phyloP scores from a whole-genome alignment of 2,797 vertebrate species.

The Oryzias dopingdopingensis region DNA sequence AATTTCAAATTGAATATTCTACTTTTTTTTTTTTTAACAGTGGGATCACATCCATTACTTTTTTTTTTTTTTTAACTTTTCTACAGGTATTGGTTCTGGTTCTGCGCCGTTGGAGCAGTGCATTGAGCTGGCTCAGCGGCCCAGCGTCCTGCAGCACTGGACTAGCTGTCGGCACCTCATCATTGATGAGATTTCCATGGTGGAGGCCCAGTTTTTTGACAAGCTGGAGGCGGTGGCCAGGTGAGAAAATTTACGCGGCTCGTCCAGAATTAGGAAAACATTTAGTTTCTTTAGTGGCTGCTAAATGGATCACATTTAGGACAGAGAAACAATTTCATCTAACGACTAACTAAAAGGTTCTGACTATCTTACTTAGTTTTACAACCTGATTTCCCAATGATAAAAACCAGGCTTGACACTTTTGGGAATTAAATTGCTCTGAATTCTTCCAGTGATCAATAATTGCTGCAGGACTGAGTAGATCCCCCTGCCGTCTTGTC shows the following conservation, averaged over 20 bases:
- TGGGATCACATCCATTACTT: not conserved
- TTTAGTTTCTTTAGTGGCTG: not conserved
- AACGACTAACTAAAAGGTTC: too few species aligned
- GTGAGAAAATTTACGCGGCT: slow-evolving; percentile 58
- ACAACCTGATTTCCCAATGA: too few species aligned
- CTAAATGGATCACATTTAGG: too few species aligned
- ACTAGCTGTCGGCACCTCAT: slow-evolving; percentile 87
- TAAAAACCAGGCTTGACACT: too few species aligned
- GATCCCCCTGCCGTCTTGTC: not conserved
- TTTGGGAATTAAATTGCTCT: too few species aligned
- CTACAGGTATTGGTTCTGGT: slow-evolving; percentile 90
- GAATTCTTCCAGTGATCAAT: too few species aligned
- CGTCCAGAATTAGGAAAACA: not conserved
- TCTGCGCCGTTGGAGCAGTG: slow-evolving; percentile 90
- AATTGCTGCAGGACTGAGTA: too few species aligned
- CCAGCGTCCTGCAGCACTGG: slow-evolving; percentile 89
- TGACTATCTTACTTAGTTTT: too few species aligned
- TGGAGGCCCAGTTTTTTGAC: slow-evolving; percentile 94
- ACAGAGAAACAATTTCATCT: too few species aligned
- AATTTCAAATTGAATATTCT: not conserved
- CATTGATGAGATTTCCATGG: slow-evolving; percentile 97
- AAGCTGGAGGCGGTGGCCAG: slow-evolving; percentile 92
- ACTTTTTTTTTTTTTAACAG: not conserved
- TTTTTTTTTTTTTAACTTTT: not conserved
- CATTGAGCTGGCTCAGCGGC: slow-evolving; percentile 87